Percentiles rank a stretch among this genome's conserved stretches.
phyloP scores from a whole-genome alignment of 2,113 vertebrate genomes.

The Stigmatopora nigra region DNA sequence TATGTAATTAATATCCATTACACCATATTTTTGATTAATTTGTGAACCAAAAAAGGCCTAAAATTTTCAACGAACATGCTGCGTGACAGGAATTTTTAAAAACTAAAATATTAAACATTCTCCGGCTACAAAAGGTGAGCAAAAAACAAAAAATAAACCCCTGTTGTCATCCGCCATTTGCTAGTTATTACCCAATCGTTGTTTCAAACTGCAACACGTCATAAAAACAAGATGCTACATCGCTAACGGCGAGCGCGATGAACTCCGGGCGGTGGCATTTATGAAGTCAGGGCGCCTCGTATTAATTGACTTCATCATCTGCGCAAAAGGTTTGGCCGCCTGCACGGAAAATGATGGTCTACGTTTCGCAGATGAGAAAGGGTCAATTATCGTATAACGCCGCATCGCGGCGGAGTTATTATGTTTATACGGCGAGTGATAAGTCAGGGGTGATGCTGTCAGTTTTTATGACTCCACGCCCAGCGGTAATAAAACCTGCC shows the following conservation, averaged over 20 bases:
- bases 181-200: not conserved
- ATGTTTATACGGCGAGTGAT: constrained; percentile 56
- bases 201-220: not conserved
- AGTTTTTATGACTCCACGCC: constrained; percentile 45
- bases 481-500: constrained; percentile 34
- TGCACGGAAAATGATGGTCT: constrained; percentile 44
- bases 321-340: constrained; percentile 31
- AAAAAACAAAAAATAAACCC: not conserved
- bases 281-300: constrained; percentile 10
- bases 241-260: not conserved
- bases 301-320: constrained; percentile 37
- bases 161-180: not conserved
- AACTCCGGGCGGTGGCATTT: constrained; percentile 11
- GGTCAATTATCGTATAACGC: constrained; percentile 57
- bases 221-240: not conserved
- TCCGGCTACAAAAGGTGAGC: not conserved
- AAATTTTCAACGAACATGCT: no score
- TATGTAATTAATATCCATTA: no score
- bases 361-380: constrained; percentile 52
- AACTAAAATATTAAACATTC: no score
- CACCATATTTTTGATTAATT: no score
- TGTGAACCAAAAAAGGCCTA: no score
- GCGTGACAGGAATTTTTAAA: no score
- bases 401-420: constrained; percentile 49
- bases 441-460: constrained; percentile 46